Evolutionary conservation across 2,797 vertebrate genomes (phyloP), one percentile per base, ranked within the genome.

Genomic region (Hylomyscus alleni): DNA sequence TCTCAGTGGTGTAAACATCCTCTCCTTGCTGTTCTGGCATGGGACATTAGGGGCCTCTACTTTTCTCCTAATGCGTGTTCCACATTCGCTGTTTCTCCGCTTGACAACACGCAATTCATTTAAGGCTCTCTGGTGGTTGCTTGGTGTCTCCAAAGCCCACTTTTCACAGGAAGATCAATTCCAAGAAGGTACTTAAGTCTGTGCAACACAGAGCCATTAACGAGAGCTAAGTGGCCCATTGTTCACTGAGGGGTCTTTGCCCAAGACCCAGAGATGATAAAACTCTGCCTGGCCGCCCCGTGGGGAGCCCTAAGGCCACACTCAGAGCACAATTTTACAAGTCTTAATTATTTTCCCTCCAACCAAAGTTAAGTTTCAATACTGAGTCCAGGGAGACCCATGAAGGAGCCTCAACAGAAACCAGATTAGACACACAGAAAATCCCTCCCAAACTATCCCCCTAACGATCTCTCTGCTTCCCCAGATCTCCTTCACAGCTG

Each of bases 61-160:
- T 62, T 60, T 44, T 88, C 34, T 96, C 92, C 73, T 78, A 97
- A 96, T 92, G 87, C 69, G n/a, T 58, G 95, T 97, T 97, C 97
- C 91, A 92, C 98, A 97, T 93, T 91, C 90, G 50, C 94, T 98
- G 97, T 97, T 98, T 97, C 92, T 96, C 89, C 75, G 40, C 96
- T 94, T 98, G 97, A 97, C 97, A 96, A 98, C 96, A 77, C 56
- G 62, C 97, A 96, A 97, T 97, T 98, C 96, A 96, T 96, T 97
- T 95, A 98, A 97, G 95, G 76, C 93, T 97, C 95, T 97, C 89
- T 58, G 90, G 95, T 95, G 96, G 96, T 90, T 95, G 95, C 95
- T 98, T 97, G 93, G 31, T 60, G 92, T 96, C 97, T 98, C 98
- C 96, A 95, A 98, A 97, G 96, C 93, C 3, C 77, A 97, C 97